phyloP scores from a whole-genome alignment of 2,797 vertebrate species.

The Pseudotriccus pelzelni region DNA sequence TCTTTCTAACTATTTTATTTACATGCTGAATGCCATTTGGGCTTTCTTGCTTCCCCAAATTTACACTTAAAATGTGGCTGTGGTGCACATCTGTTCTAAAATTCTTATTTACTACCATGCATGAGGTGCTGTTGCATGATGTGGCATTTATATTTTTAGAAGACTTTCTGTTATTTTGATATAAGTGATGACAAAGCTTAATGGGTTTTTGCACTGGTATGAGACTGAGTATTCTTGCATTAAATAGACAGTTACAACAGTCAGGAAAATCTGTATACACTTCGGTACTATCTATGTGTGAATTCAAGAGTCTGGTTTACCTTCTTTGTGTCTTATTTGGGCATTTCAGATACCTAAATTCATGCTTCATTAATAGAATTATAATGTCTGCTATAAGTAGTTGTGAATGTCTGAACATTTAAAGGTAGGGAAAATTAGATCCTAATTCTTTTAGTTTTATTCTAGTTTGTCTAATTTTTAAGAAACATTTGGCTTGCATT shows the following conservation, averaged over 20 bases:
- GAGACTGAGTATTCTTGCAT: background rate
- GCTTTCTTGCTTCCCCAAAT: background rate
- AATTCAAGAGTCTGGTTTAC: background rate
- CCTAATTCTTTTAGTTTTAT: background rate
- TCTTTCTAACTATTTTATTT: background rate
- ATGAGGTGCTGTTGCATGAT: background rate
- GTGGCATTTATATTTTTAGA: background rate
- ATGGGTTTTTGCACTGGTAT: background rate
- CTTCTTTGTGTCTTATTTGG: background rate
- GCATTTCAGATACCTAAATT: background rate
- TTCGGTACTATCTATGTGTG: background rate
- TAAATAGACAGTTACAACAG: background rate
- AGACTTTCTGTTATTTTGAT: background rate
- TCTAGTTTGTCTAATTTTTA: background rate
- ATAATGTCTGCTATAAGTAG: background rate
- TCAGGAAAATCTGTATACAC: background rate
- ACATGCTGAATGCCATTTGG: background rate
- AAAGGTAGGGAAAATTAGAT: background rate
- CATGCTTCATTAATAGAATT: background rate
- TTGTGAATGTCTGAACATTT: background rate
- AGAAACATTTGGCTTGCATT: background rate
- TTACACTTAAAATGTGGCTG: background rate
- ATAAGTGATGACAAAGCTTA: background rate
- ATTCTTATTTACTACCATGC: background rate
- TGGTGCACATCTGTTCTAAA: background rate